Conservation (phyloP, 2,888 invertebrate species). For the Cerceris ruficornis region DNA sequence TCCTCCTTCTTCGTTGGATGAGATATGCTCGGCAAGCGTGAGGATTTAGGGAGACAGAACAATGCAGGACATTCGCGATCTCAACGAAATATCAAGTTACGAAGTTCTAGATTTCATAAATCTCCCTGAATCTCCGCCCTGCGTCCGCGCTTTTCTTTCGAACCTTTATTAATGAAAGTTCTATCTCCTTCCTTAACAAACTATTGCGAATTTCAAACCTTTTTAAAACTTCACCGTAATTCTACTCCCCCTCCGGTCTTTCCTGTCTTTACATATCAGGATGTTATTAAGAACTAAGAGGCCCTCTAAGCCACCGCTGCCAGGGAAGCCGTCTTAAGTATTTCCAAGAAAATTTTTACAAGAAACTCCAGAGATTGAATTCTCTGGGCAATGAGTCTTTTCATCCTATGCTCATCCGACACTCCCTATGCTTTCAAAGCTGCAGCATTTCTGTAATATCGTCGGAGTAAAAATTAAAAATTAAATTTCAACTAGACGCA, state of each 20-base stretch:
- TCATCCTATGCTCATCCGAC: neutral
- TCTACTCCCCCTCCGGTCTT: neutral
- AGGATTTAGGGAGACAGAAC: conserved; percentile 47
- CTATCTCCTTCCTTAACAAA: neutral
- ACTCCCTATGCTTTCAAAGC: no score
- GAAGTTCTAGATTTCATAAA: no score
- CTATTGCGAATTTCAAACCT: neutral
- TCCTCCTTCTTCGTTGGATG: conserved; percentile 37
- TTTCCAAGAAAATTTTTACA: conserved; percentile 37
- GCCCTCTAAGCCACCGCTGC: conserved; percentile 43
- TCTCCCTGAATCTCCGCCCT: no score
- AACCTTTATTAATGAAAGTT: neutral
- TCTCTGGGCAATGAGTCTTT: conserved; percentile 33
- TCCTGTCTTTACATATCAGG: conserved; percentile 6
- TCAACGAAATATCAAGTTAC: neutral
- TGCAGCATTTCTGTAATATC: no score
- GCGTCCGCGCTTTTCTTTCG: no score
- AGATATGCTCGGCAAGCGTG: conserved; percentile 38
- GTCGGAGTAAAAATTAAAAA: no score
- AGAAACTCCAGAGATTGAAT: conserved; percentile 27
- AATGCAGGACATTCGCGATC: conserved; percentile 17
- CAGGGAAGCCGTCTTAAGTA: conserved; percentile 49
- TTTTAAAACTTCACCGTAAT: conserved; percentile 2
- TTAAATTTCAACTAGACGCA: no score
- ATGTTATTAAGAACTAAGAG: conserved; percentile 23